Evolutionary conservation across 2,113 vertebrate species (phyloP).

Genomic region (Aegithalos caudatus): DNA sequence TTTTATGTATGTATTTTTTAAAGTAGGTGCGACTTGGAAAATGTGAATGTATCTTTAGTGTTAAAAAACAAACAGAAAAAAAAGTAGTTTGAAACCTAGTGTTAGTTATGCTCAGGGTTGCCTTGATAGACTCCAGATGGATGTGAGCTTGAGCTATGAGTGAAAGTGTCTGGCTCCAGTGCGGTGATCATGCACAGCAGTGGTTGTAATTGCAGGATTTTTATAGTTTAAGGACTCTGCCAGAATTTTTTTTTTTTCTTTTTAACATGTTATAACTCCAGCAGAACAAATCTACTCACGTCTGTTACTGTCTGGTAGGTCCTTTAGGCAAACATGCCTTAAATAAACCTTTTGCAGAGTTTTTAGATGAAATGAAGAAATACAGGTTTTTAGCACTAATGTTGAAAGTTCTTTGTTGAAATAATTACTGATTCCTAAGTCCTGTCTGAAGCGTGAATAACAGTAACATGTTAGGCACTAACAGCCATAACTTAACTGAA

Average conservation of each 20-base stretch:
- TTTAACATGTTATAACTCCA: conserved; percentile 73
- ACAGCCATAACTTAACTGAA: not conserved
- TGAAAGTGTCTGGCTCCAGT: conserved; percentile 88
- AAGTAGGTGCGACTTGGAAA: conserved; percentile 37
- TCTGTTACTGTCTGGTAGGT: conserved; percentile 79
- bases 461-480: not conserved
- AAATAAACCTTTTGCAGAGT: conserved; percentile 65
- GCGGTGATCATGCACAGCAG: conserved; percentile 83
- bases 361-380: conserved; percentile 65
- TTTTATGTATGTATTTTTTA: not conserved
- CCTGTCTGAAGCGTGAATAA: not conserved
- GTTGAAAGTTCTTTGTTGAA: conserved; percentile 41
- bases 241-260: conserved; percentile 63
- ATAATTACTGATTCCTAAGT: conserved; percentile 33
- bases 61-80: conserved; percentile 69
- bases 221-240: conserved; percentile 78
- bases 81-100: conserved; percentile 61
- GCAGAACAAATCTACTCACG: conserved; percentile 78
- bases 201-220: conserved; percentile 85
- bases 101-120: conserved; percentile 72
- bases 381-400: conserved; percentile 32
- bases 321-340: conserved; percentile 75
- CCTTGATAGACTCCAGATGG: conserved; percentile 96
- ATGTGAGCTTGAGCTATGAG: conserved; percentile 71
- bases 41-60: conserved; percentile 58